A percentile compares a stretch with the other conserved stretches of the same genome.
Conservation (phyloP, 2,797 vertebrate species). For the Lates japonicus region DNA sequence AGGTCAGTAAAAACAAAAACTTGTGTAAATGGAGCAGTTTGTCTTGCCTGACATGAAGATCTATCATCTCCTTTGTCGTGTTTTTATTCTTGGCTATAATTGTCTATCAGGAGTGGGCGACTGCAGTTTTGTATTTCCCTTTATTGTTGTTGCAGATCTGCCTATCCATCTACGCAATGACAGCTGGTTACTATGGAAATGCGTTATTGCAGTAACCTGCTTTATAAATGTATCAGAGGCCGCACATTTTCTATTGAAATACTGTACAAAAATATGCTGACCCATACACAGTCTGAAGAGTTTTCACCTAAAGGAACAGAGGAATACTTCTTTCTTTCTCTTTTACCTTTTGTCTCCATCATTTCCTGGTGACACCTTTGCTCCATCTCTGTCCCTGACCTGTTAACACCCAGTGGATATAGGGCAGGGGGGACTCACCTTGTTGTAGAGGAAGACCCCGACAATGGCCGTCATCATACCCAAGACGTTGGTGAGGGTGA, state of each 20-base stretch:
- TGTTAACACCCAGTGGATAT: background rate
- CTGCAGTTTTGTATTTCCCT: too few species aligned
- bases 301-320: background rate
- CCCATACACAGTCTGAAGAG: background rate
- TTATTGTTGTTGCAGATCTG: too few species aligned
- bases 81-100: too few species aligned
- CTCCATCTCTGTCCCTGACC: background rate
- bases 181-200: too few species aligned
- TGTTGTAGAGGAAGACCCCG: constrained; percentile 98
- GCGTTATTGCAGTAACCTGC: too few species aligned
- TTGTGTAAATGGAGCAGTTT: too few species aligned
- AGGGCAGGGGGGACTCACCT: constrained; percentile 82
- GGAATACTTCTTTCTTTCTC: background rate
- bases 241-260: background rate
- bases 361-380: background rate
- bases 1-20: background rate
- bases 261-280: background rate
- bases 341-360: background rate
- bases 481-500: constrained; percentile 92
- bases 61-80: too few species aligned
- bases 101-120: too few species aligned
- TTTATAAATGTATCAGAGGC: background rate
- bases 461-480: constrained; percentile 98
- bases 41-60: too few species aligned
- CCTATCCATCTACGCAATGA: too few species aligned